Conservation (phyloP, 2,888 invertebrate genomes). For the Spatulosminthurus flaviceps region DNA sequence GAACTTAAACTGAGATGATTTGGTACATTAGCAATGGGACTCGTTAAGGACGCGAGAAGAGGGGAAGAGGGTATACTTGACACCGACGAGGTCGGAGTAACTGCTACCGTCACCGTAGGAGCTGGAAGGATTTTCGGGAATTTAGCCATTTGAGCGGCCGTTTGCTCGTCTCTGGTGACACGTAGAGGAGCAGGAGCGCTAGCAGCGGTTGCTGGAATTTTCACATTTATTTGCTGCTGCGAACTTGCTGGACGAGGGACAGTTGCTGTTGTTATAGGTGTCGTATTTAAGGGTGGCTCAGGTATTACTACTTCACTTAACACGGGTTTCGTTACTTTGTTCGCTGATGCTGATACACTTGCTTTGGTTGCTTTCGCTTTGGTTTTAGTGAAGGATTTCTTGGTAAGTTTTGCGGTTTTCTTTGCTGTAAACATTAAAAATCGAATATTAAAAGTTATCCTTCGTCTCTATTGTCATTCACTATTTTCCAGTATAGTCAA, state of each 20-base stretch:
- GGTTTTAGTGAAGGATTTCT: conserved; percentile 39
- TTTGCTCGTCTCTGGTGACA: conserved; percentile 43
- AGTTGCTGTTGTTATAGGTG: neutral
- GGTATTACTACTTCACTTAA: conserved; percentile 25
- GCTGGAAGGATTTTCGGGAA: conserved; percentile 56
- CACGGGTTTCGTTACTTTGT: conserved; percentile 32
- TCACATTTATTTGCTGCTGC: conserved; percentile 15
- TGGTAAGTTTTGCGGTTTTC: conserved; percentile 45
- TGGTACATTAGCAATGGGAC: neutral
- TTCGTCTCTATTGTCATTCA: too few relatives aligned
- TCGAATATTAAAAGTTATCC: neutral
- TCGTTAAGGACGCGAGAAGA: neutral
- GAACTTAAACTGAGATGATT: conserved; percentile 10
- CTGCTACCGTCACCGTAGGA: conserved; percentile 34
- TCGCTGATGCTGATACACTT: neutral
- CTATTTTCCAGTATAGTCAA: too few relatives aligned
- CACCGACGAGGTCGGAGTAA: conserved; percentile 11
- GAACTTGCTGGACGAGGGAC: neutral
- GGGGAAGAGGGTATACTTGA: conserved; percentile 1
- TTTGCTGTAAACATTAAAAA: conserved; percentile 42
- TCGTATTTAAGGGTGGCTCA: conserved; percentile 20
- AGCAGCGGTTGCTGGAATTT: neutral
- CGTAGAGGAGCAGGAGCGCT: conserved; percentile 6
- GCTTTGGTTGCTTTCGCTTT: conserved; percentile 43
- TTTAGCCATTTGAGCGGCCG: conserved; percentile 54